phyloP scores from a whole-genome alignment of 2,797 vertebrate genomes.

The Eleutherodactylus coqui region DNA sequence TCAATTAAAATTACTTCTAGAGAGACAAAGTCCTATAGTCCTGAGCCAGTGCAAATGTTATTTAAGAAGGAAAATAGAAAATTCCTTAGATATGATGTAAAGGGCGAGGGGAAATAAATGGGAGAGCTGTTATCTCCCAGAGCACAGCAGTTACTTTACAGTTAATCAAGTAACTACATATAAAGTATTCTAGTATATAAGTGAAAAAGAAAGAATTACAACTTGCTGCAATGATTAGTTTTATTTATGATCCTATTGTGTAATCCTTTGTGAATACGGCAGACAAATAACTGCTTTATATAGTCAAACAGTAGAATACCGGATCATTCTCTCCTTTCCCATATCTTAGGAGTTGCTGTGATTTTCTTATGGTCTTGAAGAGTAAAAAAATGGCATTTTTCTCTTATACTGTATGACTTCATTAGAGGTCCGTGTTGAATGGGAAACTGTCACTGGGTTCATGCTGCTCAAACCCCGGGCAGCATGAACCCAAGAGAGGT shows the following conservation, averaged over 20 bases:
- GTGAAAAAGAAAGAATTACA: background rate
- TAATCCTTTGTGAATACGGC: no score
- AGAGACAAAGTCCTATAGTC: background rate
- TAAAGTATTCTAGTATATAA: background rate
- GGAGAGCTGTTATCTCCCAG: background rate
- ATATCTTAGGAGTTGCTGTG: background rate
- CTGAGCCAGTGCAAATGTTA: background rate
- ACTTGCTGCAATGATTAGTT: background rate
- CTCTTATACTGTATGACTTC: background rate
- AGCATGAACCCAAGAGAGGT: no score
- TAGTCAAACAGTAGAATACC: no score
- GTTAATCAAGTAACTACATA: background rate
- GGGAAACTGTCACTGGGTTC: no score
- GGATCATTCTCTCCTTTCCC: no score
- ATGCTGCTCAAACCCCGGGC: no score
- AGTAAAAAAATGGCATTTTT: no score
- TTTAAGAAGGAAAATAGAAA: background rate
- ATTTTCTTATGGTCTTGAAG: no score
- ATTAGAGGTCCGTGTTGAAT: no score
- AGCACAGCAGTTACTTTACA: background rate
- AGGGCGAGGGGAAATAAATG: background rate
- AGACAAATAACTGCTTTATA: no score
- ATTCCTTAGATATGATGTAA: constrained; percentile 13
- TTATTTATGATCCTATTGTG: background rate
- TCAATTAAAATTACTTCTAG: constrained; percentile 14